A percentile compares a stretch with the other conserved stretches of the same genome.
Conservation (phyloP, 2,797 vertebrate genomes). For the Vireo griseus region DNA sequence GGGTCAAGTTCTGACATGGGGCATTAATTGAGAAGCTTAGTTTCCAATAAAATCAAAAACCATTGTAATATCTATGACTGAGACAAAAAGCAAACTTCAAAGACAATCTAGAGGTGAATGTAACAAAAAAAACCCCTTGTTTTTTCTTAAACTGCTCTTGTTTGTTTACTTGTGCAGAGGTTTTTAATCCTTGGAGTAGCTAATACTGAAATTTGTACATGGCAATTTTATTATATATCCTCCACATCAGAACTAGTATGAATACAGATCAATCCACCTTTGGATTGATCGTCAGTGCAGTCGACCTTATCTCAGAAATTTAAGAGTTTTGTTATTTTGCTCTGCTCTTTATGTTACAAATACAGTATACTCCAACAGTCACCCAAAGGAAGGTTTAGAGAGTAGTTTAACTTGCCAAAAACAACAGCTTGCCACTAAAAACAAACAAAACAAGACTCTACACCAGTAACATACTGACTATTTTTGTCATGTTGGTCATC, state of each 20-base stretch:
- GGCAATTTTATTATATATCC: neutral
- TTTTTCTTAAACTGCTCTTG: neutral
- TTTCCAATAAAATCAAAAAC: neutral
- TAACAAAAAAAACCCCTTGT: neutral
- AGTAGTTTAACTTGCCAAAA: neutral
- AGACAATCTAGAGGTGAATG: neutral
- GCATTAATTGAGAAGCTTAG: neutral
- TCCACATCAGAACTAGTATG: neutral
- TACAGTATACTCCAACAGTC: neutral
- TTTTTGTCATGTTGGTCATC: slow-evolving; percentile 14
- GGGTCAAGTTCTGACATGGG: neutral
- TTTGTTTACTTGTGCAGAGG: neutral
- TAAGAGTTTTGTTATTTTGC: neutral
- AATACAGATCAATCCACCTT: neutral
- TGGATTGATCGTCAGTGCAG: neutral
- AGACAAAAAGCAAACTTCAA: neutral
- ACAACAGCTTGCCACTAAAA: slow-evolving; percentile 34
- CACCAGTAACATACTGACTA: neutral
- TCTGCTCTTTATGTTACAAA: neutral
- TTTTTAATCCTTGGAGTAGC: neutral
- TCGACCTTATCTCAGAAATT: neutral
- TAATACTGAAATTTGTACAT: neutral
- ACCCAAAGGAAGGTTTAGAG: neutral
- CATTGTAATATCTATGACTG: neutral
- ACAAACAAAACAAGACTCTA: slow-evolving; percentile 17